These are phyloP conservation scores for Eustalomyia histrio DNA, from an alignment of 2,888 invertebrate genomes.

Conservation along the genomic window DNA sequence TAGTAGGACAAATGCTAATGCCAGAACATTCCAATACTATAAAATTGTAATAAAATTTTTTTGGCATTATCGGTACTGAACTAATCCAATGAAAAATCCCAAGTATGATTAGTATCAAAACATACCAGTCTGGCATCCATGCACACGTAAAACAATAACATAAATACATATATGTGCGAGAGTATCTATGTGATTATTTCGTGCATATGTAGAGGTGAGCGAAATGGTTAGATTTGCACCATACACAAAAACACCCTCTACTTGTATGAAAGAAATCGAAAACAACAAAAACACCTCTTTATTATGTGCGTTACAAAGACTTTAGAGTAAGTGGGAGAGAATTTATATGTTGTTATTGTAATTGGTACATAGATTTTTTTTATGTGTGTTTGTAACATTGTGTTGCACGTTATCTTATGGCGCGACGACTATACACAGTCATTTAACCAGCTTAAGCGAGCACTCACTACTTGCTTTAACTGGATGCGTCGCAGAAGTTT, in stretches of 20 bases:
- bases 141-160: too few species aligned
- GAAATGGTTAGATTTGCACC: slow-evolving; percentile 38
- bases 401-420: slow-evolving; percentile 56
- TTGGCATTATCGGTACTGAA: too few species aligned
- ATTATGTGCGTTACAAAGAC: slow-evolving; percentile 26
- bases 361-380: slow-evolving; percentile 39
- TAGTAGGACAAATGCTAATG: too few species aligned
- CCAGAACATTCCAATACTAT: too few species aligned
- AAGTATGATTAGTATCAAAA: too few species aligned
- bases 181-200: slow-evolving; percentile 45
- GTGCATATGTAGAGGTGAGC: slow-evolving; percentile 61
- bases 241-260: slow-evolving; percentile 54
- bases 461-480: slow-evolving; percentile 55
- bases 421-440: slow-evolving; percentile 51
- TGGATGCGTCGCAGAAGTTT: slow-evolving; percentile 60
- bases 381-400: slow-evolving; percentile 48
- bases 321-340: slow-evolving; percentile 56
- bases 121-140: too few species aligned
- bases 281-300: slow-evolving; percentile 8
- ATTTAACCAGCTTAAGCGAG: slow-evolving; percentile 57
- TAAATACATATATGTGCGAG: too few species aligned
- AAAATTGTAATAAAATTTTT: too few species aligned
- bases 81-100: too few species aligned
- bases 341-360: slow-evolving; percentile 41
- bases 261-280: slow-evolving; percentile 18